Conservation (phyloP, 2,797 vertebrate genomes). For the Oophaga sylvatica region DNA sequence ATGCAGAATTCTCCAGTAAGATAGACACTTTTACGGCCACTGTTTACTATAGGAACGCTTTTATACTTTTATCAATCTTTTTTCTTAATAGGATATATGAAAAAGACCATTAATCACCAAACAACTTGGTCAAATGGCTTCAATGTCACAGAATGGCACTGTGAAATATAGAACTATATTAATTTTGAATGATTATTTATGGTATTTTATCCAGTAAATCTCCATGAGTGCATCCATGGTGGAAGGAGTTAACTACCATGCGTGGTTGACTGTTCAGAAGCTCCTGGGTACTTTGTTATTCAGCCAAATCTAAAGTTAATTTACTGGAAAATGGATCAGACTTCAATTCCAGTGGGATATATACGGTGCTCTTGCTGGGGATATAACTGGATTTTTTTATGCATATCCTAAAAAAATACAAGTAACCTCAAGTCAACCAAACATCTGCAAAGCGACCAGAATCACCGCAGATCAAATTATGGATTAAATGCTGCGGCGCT, state of each 20-base stretch:
- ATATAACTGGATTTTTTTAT: slow-evolving; percentile 27
- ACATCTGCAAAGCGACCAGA: slow-evolving; percentile 15
- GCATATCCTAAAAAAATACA: slow-evolving; percentile 46
- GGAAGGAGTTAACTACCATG: slow-evolving; percentile 15
- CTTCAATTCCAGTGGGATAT: slow-evolving; percentile 29
- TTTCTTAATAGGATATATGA: no score
- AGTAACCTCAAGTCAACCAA: slow-evolving; percentile 29
- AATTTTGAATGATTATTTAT: not conserved
- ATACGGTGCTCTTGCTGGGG: not conserved
- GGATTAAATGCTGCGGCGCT: not conserved
- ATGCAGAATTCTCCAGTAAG: no score
- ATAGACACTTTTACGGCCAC: no score
- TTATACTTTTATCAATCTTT: no score
- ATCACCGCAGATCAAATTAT: slow-evolving; percentile 24
- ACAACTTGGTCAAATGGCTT: no score
- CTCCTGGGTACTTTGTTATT: slow-evolving; percentile 46
- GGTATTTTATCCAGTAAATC: not conserved
- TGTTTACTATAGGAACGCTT: no score
- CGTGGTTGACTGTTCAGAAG: slow-evolving; percentile 39
- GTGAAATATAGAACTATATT: not conserved
- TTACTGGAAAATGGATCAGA: slow-evolving; percentile 59
- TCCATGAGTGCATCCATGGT: not conserved
- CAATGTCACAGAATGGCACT: not conserved
- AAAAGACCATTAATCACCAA: no score
- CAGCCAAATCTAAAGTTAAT: slow-evolving; percentile 59